Evolutionary conservation across 2,888 invertebrate genomes (phyloP), one percentile per base, ranked within the genome.

Genomic region (Uropetala carovei): DNA sequence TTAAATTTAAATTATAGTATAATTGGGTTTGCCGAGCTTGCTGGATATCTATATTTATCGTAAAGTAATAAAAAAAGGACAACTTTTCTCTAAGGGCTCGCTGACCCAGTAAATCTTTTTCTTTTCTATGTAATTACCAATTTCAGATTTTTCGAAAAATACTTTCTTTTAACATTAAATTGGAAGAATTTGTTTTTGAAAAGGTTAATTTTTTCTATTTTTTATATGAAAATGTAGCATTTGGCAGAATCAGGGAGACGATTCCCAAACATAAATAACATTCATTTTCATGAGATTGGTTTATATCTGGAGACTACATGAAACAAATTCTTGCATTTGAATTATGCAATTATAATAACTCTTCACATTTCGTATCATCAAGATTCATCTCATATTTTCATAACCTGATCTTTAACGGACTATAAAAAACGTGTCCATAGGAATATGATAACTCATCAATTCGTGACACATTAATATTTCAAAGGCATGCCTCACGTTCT

Each of bases 231-330:
- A 43, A 43, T 43, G 43, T 43, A 43, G 43, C 43, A 43, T 43
- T n/a, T 27, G 75, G 27, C 75, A 75, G 75, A n/a, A 68, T n/a
- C 18, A 75, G 27, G 11, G 75, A 11, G 22, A n/a, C 68, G 22
- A 22, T 68, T 68, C 18, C 75, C 75, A 75, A 75, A 22, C 27
- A 27, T 22, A 75, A 22, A 75, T 22, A 22, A 22, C 22, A 27
- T 75, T 22, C 75, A n/a, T 75, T 27, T 75, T 75, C 75, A 75
- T 75, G 22, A 75, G 75, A 75, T 75, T 75, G 22, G 75, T 22
- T 75, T 75, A 43, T 27, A 75, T 22, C n/a, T 22, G 22, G 75
- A 13, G 75, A 75, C 75, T 68, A 9, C 68, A 22, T n/a, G 75
- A 13, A 75, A 75, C 22, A 27, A 75, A 75, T 22, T 8, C n/a